Base-by-base conservation (phyloP, 1,140 invertebrate species). In the Linepithema humile region DNA sequence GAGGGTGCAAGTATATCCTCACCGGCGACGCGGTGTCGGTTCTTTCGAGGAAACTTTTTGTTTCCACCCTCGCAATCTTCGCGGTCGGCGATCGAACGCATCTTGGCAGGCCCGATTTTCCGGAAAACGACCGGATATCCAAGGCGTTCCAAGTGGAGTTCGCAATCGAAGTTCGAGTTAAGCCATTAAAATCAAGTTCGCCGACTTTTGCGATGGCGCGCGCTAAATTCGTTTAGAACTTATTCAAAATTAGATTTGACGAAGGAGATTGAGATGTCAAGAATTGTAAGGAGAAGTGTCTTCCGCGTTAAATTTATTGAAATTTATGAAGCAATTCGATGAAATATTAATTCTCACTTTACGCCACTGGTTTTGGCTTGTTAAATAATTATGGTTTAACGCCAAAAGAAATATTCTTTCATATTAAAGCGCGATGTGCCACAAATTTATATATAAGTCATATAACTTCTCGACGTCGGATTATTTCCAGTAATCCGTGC, bases 101-200 rank as follows among this genome's bases (percentile, higher is more conserved):
- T 80, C 38, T 70, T 70, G 75, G 75, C 48, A 69, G 75, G 48
- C 48, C 32, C 48, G 38, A 70, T 80, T 70, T 55, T 43, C 64
- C 26, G 35, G 64, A 70, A 80, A 70, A 69, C 64, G 26, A 78
- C 32, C 62, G 23, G 35, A 67, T 35, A 53, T 9, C 10, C 32
- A 17, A 12, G 23, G 26, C 12, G 64, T 40, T 55, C 35, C 48
- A 69, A 80, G 70, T 69, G 1, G 23, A 57, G 12, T 70, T 80
- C 7, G 75, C 43, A 70, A 80, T 80, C 48, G 53, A 55, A 78
- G 62, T 78, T 77, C 60, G 32, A 77, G 64, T 78, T 53, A 40
- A 40, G 35, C n/a, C 64, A 70, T 80, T 55, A 57, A 55, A 70
- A 70, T 70, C 35, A 35, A 80, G 12, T 80, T 80, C 35, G 50